Evolutionary conservation across 2,113 vertebrate species (phyloP).

Genomic region (Synodontis membranacea): DNA sequence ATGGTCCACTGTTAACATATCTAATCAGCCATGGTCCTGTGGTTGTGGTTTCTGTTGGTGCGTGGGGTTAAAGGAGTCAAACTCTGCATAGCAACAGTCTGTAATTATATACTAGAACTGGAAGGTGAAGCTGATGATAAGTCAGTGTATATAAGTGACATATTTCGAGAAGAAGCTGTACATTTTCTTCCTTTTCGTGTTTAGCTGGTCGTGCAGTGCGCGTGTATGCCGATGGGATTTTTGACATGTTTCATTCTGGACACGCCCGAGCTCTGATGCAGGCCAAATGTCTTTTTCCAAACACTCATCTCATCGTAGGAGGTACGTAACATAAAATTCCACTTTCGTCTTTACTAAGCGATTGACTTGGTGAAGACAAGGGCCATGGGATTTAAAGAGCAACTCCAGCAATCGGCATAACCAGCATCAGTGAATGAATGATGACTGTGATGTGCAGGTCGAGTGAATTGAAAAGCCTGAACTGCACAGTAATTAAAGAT

Average conservation of each 20-base stretch:
- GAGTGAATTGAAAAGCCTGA: not conserved
- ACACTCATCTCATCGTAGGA: conserved; percentile 97
- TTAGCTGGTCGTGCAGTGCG: conserved; percentile 88
- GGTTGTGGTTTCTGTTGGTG: not conserved
- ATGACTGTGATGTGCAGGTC: not conserved
- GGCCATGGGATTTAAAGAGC: not conserved
- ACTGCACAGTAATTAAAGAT: not conserved
- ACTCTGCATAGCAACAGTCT: not conserved
- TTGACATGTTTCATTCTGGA: conserved; percentile 97
- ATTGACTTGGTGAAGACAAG: not conserved
- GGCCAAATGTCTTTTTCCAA: conserved; percentile 96
- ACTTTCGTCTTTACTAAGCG: not conserved
- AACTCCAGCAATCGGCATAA: not conserved
- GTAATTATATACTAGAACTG: not conserved
- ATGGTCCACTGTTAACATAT: not conserved
- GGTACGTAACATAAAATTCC: conserved; percentile 71
- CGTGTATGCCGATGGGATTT: conserved; percentile 97
- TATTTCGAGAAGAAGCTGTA: not conserved
- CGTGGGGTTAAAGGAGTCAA: not conserved
- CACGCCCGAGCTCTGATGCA: conserved; percentile 98
- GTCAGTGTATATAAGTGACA: not conserved
- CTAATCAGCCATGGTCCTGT: not conserved
- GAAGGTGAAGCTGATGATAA: not conserved
- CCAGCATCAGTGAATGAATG: not conserved
- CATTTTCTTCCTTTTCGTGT: conserved; percentile 30